These are phyloP conservation scores for Corythoichthys haematopterus DNA, from an alignment of 2,113 vertebrate genomes.

Conservation along the genomic window DNA sequence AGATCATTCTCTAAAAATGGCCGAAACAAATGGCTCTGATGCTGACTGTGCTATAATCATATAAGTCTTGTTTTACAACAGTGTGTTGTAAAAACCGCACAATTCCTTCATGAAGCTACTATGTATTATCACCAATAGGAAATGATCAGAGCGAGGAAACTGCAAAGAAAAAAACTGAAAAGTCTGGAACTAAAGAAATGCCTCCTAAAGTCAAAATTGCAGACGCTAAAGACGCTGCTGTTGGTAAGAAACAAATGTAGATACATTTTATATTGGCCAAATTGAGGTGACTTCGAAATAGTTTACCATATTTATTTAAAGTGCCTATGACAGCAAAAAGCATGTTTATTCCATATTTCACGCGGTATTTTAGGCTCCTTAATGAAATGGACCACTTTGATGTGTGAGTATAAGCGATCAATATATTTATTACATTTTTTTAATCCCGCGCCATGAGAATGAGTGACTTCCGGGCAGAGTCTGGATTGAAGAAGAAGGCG, in stretches of 20 bases:
- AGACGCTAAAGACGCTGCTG: background rate
- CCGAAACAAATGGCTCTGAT: background rate
- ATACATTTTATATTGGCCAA: too few species aligned
- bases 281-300: too few species aligned
- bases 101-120: background rate
- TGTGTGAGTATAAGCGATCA: too few species aligned
- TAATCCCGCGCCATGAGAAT: too few species aligned
- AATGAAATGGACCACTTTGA: too few species aligned
- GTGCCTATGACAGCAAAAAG: too few species aligned
- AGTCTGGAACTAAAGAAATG: background rate
- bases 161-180: background rate
- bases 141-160: background rate
- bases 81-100: background rate
- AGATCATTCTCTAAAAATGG: background rate
- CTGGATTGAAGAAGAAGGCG: too few species aligned
- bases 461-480: too few species aligned
- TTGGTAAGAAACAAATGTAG: background rate
- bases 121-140: constrained; percentile 1
- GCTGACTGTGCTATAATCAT: background rate
- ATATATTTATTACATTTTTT: too few species aligned
- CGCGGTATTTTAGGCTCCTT: too few species aligned
- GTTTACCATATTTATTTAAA: too few species aligned
- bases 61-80: background rate
- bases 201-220: background rate
- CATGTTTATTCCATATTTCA: too few species aligned